These are phyloP conservation scores for Pleuronectes platessa DNA, from an alignment of 2,113 vertebrate species.

Conservation along the genomic window DNA sequence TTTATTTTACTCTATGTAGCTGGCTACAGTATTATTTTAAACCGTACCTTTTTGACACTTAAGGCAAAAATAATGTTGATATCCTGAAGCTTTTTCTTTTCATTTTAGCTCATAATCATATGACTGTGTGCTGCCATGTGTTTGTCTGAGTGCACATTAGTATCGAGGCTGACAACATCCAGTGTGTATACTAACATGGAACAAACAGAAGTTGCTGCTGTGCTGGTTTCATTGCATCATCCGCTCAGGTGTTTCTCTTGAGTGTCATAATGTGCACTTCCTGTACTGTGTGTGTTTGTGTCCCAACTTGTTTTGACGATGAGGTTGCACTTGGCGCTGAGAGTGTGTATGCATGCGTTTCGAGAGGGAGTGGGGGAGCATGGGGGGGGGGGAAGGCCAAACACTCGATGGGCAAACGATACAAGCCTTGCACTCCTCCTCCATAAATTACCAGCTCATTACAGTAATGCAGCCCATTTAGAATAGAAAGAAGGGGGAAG, in stretches of 20 bases:
- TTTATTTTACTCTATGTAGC: conserved; percentile 18
- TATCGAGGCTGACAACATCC: neutral
- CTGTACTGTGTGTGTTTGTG: neutral
- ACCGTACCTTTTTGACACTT: neutral
- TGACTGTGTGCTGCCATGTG: neutral
- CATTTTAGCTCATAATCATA: no score
- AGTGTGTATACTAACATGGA: neutral
- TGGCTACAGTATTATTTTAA: conserved; percentile 7
- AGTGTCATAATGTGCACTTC: conserved; percentile 1
- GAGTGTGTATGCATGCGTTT: conserved; percentile 12
- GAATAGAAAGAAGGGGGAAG: conserved; percentile 28
- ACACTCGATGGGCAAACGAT: conserved; percentile 70
- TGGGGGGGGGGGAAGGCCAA: conserved; percentile 53
- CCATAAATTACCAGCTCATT: conserved; percentile 81
- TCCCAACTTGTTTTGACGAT: neutral
- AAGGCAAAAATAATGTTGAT: neutral
- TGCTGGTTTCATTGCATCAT: neutral
- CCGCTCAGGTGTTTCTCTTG: conserved; percentile 18
- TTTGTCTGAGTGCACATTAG: neutral
- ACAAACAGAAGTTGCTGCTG: conserved; percentile 23
- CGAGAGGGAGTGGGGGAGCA: conserved; percentile 39
- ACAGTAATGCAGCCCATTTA: conserved; percentile 79
- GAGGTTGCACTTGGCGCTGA: conserved; percentile 15
- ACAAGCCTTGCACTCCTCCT: conserved; percentile 65
- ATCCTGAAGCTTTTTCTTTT: neutral